Conservation (phyloP, 2,797 vertebrate species). For the Helicolenus hilgendorfi region DNA sequence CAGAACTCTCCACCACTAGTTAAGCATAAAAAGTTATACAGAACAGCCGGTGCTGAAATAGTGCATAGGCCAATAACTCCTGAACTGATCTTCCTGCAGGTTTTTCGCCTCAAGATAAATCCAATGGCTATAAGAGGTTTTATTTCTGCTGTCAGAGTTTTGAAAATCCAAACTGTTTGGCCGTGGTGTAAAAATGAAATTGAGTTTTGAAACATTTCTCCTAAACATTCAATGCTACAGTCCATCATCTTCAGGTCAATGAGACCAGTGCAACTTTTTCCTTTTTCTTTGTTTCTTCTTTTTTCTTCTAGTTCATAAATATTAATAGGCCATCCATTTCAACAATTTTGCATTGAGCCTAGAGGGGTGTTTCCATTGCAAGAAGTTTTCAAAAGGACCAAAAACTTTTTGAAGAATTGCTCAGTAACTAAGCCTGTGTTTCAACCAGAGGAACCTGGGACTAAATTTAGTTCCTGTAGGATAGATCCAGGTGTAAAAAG, state of each 20-base stretch:
- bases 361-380: neutral
- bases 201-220: neutral
- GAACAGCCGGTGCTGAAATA: constrained; percentile 8
- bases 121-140: neutral
- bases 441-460: neutral
- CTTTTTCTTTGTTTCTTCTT: neutral
- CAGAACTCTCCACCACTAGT: neutral
- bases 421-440: neutral
- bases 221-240: neutral
- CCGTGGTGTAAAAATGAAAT: constrained; percentile 5
- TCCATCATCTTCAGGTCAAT: neutral
- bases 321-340: neutral
- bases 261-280: neutral
- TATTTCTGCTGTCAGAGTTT: constrained; percentile 1
- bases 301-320: neutral
- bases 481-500: neutral
- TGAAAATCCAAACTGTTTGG: neutral
- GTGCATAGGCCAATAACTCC: neutral
- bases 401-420: neutral
- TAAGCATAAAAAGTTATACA: constrained; percentile 7
- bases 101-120: constrained; percentile 30
- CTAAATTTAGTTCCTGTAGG: neutral
- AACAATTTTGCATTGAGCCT: neutral
- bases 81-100: constrained; percentile 18
- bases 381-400: neutral